Evolutionary conservation across 92 coral and sea anemone genomes (phyloP), one percentile per base, ranked within the genome.

Genomic region (Siderastrea radians): DNA sequence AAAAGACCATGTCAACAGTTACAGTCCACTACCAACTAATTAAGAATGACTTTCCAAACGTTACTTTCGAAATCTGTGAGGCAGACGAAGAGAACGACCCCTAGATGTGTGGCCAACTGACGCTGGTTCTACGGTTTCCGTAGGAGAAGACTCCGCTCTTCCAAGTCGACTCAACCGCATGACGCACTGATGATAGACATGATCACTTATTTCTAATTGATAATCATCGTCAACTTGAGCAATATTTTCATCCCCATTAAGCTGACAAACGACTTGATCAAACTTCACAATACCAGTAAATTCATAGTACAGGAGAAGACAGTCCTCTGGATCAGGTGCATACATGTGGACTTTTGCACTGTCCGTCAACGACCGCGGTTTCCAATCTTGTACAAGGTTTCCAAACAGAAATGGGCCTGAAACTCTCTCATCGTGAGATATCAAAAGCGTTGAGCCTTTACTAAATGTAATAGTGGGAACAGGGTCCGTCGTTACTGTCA

Each of bases 371-470:
- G 48, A n/a, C 48, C 70, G 67, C 14, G 90, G 79, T 73, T 58
- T 86, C 90, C 84, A 86, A 50, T 86, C 84, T 70, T 86, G 90
- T 19, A 79, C 77, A 67, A 86, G 70, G 70, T 68, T 86, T 86
- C 90, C 90, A 0, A 75, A 61, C 44, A 77, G n/a, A 76, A 86
- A 86, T 61, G 77, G 61, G 54, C 73, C 74, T 43, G 79, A 86
- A 58, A 47, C 80, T 67, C 79, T 83, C 47, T 83, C 70, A 43
- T 83, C 68, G 19, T n/a, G 68, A 49, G 69, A 83, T 72, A 71
- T 54, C 70, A 78, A 55, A 68, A 78, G 80, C 10, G 80, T 87
- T 68, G 90, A 69, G 49, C 85, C 90, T 78, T 87, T 79, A 54
- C 77, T 74, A 77, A 86, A 61, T 9, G 67, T 50, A 50, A 50